A percentile compares a stretch with the other conserved stretches of the same genome.
phyloP scores from a whole-genome alignment of 2,888 invertebrate genomes.

The Dolomedes plantarius region DNA sequence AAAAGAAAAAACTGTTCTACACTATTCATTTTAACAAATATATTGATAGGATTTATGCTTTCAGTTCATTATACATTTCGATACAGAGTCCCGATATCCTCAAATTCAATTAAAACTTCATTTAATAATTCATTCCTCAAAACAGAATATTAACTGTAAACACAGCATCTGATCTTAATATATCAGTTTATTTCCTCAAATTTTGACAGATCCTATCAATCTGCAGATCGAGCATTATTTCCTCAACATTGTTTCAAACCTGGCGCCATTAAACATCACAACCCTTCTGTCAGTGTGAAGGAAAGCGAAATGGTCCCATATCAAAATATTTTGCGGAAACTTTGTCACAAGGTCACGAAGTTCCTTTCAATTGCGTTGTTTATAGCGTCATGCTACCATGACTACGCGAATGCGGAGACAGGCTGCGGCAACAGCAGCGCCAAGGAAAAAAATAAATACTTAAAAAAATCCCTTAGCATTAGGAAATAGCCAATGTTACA shows the following conservation, averaged over 20 bases:
- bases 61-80: too few species aligned
- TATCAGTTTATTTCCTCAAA: slow-evolving; percentile 1
- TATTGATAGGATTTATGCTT: too few species aligned
- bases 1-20: too few species aligned
- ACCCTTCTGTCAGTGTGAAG: neutral
- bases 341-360: slow-evolving; percentile 27
- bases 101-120: too few species aligned
- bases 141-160: neutral
- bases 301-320: slow-evolving; percentile 11
- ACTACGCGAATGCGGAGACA: slow-evolving; percentile 35
- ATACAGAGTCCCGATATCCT: too few species aligned
- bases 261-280: neutral
- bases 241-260: neutral
- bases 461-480: neutral
- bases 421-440: slow-evolving; percentile 4
- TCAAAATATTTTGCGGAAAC: slow-evolving; percentile 8
- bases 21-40: too few species aligned
- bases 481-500: neutral
- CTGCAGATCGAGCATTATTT: neutral
- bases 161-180: neutral
- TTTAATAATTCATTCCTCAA: too few species aligned
- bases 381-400: slow-evolving; percentile 61
- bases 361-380: slow-evolving; percentile 35
- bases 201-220: neutral
- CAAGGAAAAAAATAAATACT: neutral